Conservation (phyloP, 2,888 invertebrate species). For the Torymus tubicola region DNA sequence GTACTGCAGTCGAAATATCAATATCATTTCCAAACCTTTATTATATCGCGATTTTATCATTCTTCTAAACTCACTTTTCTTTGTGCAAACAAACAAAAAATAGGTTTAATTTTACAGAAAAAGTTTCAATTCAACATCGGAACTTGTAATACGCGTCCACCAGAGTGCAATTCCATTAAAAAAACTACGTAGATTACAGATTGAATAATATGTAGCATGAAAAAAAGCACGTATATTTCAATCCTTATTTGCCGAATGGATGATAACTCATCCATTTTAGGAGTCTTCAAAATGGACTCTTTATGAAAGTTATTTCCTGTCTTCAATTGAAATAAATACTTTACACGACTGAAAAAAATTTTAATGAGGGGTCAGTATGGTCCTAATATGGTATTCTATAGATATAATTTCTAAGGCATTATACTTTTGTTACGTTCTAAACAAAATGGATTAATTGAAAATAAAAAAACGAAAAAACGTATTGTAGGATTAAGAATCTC, state of each 20-base stretch:
- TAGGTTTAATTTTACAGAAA: too few species aligned
- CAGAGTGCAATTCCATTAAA: too few species aligned
- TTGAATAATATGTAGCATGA: background rate
- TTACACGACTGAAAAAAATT: constrained; percentile 11
- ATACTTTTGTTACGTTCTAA: too few species aligned
- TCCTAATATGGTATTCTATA: background rate
- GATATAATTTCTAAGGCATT: background rate
- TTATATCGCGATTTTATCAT: too few species aligned
- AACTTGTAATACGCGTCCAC: too few species aligned
- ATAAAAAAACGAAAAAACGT: constrained; percentile 2
- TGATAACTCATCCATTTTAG: background rate
- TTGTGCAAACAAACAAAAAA: too few species aligned
- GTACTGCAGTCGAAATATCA: too few species aligned
- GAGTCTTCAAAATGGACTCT: too few species aligned
- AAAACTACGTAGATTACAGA: background rate
- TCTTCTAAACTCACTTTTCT: too few species aligned
- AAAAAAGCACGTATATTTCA: too few species aligned
- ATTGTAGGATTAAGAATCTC: background rate
- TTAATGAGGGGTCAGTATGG: background rate
- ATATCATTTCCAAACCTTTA: too few species aligned
- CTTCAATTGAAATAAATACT: background rate
- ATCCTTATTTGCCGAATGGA: background rate
- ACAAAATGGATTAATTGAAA: too few species aligned
- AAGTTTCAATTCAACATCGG: background rate
- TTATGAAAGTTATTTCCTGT: background rate